Evolutionary conservation across 2,888 invertebrate species (phyloP).

Genomic region (Andrena camellia): DNA sequence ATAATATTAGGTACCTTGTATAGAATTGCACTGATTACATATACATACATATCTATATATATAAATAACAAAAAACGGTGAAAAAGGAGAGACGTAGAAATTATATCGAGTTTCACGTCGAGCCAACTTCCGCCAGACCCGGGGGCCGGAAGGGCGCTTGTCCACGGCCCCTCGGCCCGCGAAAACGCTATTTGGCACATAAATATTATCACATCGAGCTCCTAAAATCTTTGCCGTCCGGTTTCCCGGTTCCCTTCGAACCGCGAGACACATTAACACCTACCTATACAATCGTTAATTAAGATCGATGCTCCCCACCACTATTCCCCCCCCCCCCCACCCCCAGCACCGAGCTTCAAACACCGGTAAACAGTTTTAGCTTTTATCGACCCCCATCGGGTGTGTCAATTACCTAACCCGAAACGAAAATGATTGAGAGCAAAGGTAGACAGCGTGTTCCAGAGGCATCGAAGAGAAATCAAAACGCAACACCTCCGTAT

Average conservation of each 20-base stretch:
- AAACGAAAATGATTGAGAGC: slow-evolving; percentile 58
- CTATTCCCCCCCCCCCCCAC: background rate
- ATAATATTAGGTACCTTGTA: slow-evolving; percentile 84
- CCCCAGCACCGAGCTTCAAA: background rate
- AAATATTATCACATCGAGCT: slow-evolving; percentile 84
- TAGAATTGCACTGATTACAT: slow-evolving; percentile 85
- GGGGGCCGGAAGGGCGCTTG: slow-evolving; percentile 63
- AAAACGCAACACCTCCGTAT: slow-evolving; percentile 70
- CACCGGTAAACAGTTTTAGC: background rate
- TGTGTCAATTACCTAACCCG: slow-evolving; percentile 47
- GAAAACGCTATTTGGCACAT: slow-evolving; percentile 85
- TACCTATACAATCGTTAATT: slow-evolving; percentile 24
- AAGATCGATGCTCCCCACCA: background rate
- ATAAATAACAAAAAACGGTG: slow-evolving; percentile 49
- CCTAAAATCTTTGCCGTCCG: slow-evolving; percentile 71
- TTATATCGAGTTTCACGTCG: slow-evolving; percentile 74
- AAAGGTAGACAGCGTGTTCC: slow-evolving; percentile 56
- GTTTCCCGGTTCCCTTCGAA: slow-evolving; percentile 53
- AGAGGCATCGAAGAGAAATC: slow-evolving; percentile 57
- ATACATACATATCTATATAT: slow-evolving; percentile 72
- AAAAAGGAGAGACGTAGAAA: slow-evolving; percentile 74
- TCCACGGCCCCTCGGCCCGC: slow-evolving; percentile 60
- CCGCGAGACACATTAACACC: slow-evolving; percentile 33
- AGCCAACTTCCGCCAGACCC: slow-evolving; percentile 78
- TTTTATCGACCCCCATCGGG: background rate